Percentiles rank a stretch among this genome's conserved stretches.
Conservation (phyloP, 1,140 invertebrate genomes). For the Tetragnatha versicolor region DNA sequence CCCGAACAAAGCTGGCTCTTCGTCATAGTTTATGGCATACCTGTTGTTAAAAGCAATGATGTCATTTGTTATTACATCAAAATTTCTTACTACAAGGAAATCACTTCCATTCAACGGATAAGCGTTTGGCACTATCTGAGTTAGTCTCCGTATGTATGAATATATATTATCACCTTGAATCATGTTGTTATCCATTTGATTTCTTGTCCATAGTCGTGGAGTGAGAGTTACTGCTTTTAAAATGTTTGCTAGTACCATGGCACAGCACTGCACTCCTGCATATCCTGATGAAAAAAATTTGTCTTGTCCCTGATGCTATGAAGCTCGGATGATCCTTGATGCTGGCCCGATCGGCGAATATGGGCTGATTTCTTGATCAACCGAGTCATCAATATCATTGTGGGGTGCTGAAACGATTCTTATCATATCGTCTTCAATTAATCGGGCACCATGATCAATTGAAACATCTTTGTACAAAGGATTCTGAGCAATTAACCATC, state of each 20-base stretch:
- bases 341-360: background rate
- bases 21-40: slow-evolving; percentile 7
- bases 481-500: slow-evolving; percentile 41
- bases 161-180: slow-evolving; percentile 23
- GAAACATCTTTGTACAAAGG: slow-evolving; percentile 45
- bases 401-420: background rate
- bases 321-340: slow-evolving; percentile 27
- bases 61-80: slow-evolving; percentile 18
- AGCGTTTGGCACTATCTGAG: too few relatives aligned
- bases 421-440: background rate
- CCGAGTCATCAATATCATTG: background rate
- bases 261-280: background rate
- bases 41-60: background rate
- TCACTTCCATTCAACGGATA: background rate
- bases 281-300: slow-evolving; percentile 25
- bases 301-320: slow-evolving; percentile 34
- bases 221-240: background rate
- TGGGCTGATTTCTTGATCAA: background rate
- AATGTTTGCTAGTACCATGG: slow-evolving; percentile 24
- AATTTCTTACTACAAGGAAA: slow-evolving; percentile 8
- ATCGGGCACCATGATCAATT: slow-evolving; percentile 10
- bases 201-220: slow-evolving; percentile 9
- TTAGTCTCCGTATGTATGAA: background rate
- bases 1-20: background rate
- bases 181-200: slow-evolving; percentile 23